Evolutionary conservation across 2,797 vertebrate species (phyloP), one percentile per base, ranked within the genome.

Genomic region (Danio aesculapii): DNA sequence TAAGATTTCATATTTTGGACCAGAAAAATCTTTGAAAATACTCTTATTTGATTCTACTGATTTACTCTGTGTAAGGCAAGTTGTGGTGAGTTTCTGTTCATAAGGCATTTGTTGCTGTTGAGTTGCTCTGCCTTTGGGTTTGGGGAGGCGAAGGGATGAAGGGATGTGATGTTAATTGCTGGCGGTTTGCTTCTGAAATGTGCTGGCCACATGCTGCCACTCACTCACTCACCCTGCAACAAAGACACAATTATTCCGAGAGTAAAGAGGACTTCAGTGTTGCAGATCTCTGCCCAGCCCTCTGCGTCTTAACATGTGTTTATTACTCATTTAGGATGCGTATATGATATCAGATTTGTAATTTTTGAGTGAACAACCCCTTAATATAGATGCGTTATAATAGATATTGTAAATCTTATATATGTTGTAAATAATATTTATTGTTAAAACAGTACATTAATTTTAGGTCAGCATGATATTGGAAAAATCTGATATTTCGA

Each of bases 131-230:
- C 69, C 61, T 63, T 74, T 8, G 57, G 63, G 30, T 77, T 61
- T 70, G 47, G 55, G 59, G 84, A 86, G 81, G 63, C 79, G 75
- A 80, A 75, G 85, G 30, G 30, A 30, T 30, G 30, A 80, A 75
- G 85, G 30, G 30, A 30, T 30, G 30, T 84, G 66, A 82, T 87
- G 84, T 78, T 82, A 81, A 88, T 86, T 87, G 78, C 68, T 49
- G 70, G 55, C 78, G 70, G 83, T 78, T 86, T 84, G 57, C 86
- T 85, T 81, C 79, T 83, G 68, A 88, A 90, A 88, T 89, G 84
- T 87, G 89, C 83, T 89, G 84, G 81, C 86, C 85, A 89, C 86
- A 88, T 88, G 90, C 84, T 86, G 84, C 79, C 84, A 83, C 80
- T 84, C 84, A 84, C 80, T 84, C 82, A 81, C 75, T 30, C 30